Percentiles rank a stretch among this genome's conserved stretches.
These are phyloP conservation scores for Plebejus melissa DNA, from an alignment of 2,888 invertebrate genomes.

Conservation along the genomic window DNA sequence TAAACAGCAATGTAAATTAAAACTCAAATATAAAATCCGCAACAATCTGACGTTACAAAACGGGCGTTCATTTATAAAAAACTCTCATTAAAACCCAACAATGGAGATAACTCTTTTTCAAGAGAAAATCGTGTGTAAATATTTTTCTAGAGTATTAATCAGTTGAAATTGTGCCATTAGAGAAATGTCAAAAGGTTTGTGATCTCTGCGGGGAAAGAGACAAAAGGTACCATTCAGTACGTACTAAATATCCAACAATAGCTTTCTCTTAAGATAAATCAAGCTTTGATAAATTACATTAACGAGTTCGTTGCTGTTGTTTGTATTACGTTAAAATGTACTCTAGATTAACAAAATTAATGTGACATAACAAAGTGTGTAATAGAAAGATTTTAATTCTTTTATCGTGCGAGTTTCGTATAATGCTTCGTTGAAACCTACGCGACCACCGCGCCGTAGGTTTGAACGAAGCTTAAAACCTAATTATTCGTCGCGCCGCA, in stretches of 20 bases:
- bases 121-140: conserved; percentile 39
- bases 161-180: conserved; percentile 72
- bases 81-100: conserved; percentile 44
- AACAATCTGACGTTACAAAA: conserved; percentile 7
- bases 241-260: conserved; percentile 28
- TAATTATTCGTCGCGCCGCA: too few relatives aligned
- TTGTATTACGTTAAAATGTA: conserved; percentile 54
- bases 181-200: conserved; percentile 66
- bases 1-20: background rate
- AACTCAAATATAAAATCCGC: conserved; percentile 6
- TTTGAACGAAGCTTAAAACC: background rate
- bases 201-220: conserved; percentile 43
- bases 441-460: too few relatives aligned
- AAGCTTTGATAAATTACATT: conserved; percentile 61
- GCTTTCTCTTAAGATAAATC: conserved; percentile 69
- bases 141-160: conserved; percentile 53
- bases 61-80: conserved; percentile 32
- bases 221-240: conserved; percentile 53
- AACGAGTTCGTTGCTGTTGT: conserved; percentile 57
- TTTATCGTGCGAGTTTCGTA: background rate
- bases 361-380: background rate
- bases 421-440: background rate
- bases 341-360: background rate
- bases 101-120: conserved; percentile 37
- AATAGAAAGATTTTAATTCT: background rate